A percentile compares a stretch with the other conserved stretches of the same genome.
phyloP scores from a whole-genome alignment of 2,113 vertebrate species.

The Eudyptes chrysolophus region DNA sequence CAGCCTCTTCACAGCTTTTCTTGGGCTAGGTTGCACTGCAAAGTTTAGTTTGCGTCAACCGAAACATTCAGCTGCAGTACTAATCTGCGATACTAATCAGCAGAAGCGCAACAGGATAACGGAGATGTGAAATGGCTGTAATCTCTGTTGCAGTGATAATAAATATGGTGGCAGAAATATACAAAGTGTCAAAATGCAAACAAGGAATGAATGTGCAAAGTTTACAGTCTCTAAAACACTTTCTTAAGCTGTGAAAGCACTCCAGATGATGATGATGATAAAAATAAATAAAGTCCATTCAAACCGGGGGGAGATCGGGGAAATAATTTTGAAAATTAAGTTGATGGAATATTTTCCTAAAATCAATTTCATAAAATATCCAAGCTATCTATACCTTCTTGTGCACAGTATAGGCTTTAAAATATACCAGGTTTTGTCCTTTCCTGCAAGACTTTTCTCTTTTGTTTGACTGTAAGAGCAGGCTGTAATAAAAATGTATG shows the following conservation, averaged over 20 bases:
- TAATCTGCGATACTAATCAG: background rate
- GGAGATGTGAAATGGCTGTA: background rate
- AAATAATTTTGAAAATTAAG: background rate
- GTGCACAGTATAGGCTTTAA: background rate
- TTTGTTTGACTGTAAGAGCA: background rate
- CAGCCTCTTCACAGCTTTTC: background rate
- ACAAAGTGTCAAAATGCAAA: background rate
- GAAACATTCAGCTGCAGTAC: background rate
- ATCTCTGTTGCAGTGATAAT: background rate
- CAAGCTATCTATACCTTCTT: background rate
- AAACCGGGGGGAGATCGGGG: background rate
- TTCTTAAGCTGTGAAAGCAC: background rate
- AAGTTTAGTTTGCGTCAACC: background rate
- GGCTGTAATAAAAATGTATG: background rate
- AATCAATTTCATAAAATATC: background rate
- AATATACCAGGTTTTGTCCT: background rate
- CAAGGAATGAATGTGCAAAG: background rate
- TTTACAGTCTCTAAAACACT: background rate
- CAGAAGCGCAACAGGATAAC: fast-evolving
- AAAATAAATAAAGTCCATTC: background rate
- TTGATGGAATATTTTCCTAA: background rate
- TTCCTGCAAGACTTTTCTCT: background rate
- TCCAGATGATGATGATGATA: background rate
- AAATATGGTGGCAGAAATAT: background rate
- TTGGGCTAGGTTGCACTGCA: background rate